These are phyloP conservation scores for Kradibia gibbosae DNA, from an alignment of 1,140 invertebrate species.

Conservation along the genomic window DNA sequence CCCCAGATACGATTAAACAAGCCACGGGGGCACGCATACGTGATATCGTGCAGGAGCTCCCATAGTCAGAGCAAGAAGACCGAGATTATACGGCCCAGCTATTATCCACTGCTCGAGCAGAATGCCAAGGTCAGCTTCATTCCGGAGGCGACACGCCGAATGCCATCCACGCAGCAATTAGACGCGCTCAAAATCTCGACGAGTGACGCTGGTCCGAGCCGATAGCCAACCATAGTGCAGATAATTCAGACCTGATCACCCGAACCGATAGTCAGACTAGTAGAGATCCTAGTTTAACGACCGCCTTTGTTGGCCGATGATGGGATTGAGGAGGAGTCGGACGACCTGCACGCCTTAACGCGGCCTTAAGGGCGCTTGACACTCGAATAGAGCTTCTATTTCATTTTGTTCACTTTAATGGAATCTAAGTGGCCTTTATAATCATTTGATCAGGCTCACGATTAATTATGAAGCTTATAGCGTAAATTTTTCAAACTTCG, in stretches of 20 bases:
- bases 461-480: neutral
- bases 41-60: neutral
- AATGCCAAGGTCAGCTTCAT: conserved; percentile 70
- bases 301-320: neutral
- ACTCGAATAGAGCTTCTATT: too few relatives aligned
- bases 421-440: neutral
- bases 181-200: neutral
- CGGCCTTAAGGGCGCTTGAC: neutral
- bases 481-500: neutral
- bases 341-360: neutral
- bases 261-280: neutral
- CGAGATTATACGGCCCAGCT: neutral
- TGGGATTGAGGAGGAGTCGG: neutral
- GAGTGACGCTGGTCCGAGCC: neutral
- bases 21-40: neutral
- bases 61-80: too few relatives aligned
- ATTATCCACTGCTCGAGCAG: conserved; percentile 47
- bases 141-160: conserved; percentile 53
- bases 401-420: neutral
- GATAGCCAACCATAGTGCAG: neutral
- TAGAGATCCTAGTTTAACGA: neutral
- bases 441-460: neutral
- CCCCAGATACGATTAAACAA: too few relatives aligned
- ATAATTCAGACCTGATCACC: neutral
- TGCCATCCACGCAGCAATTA: neutral